These are phyloP conservation scores for Contarinia nasturtii DNA, from an alignment of 1,140 invertebrate species.

Conservation along the genomic window DNA sequence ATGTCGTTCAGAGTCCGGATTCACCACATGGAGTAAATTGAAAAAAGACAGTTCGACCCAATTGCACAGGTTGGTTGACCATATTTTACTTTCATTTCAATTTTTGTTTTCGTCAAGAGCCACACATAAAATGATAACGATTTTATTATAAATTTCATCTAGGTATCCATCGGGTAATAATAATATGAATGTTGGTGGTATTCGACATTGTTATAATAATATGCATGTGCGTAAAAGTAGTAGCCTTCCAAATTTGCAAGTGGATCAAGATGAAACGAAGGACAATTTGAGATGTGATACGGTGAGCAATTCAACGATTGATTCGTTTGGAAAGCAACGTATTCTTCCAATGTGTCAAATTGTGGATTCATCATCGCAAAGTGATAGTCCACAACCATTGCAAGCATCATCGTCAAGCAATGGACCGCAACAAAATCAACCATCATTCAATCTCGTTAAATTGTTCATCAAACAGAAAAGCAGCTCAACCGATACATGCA, in stretches of 20 bases:
- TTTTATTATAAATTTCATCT: constrained; percentile 1
- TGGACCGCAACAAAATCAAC: constrained; percentile 14
- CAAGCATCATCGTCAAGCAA: constrained; percentile 14
- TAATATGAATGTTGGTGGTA: constrained; percentile 29
- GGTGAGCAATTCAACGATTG: constrained; percentile 37
- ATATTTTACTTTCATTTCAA: no score
- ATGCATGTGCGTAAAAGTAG: constrained; percentile 38
- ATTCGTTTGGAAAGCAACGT: constrained; percentile 23
- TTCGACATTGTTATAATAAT: constrained; percentile 17
- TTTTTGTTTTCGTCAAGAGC: background rate
- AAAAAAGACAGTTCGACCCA: constrained; percentile 30
- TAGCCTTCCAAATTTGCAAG: constrained; percentile 49
- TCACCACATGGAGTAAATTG: constrained; percentile 69
- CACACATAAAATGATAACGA: no score
- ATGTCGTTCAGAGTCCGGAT: constrained; percentile 62
- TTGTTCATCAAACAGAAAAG: constrained; percentile 80
- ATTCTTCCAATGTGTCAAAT: constrained; percentile 24
- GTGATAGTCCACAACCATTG: constrained; percentile 19
- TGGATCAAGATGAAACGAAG: constrained; percentile 13
- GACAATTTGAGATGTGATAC: constrained; percentile 16
- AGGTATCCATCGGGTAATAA: constrained; percentile 64
- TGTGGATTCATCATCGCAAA: constrained; percentile 12
- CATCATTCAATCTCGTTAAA: constrained; percentile 59
- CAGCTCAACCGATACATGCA: constrained; percentile 38
- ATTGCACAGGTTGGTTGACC: constrained; percentile 24